Evolutionary conservation across 2,113 vertebrate species (phyloP).

Genomic region (Phyllostomus hastatus): DNA sequence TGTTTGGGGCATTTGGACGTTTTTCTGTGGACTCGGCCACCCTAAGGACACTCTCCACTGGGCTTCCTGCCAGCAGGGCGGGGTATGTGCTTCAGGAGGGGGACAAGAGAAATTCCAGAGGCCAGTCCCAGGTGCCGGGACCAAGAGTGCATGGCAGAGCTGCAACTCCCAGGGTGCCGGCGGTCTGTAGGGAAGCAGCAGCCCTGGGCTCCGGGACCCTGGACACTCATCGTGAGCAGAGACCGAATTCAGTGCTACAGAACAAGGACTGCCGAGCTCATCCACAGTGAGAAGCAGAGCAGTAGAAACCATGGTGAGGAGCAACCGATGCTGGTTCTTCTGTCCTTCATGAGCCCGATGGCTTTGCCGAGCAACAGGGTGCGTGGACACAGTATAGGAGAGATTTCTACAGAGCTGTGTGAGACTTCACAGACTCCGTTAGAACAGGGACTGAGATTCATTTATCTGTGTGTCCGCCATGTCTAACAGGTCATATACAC

Average conservation of each 20-base stretch:
- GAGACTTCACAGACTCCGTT: not conserved
- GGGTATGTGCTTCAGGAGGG: not conserved
- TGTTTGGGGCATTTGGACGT: not conserved
- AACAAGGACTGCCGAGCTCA: rapidly evolving
- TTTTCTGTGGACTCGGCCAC: not conserved
- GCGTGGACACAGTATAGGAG: not conserved
- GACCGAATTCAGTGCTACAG: not conserved
- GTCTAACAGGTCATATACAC: no score
- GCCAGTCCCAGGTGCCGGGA: no score
- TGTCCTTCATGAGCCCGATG: not conserved
- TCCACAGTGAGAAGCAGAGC: not conserved
- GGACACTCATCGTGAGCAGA: not conserved
- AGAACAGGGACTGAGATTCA: not conserved
- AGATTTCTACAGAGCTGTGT: not conserved
- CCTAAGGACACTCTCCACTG: not conserved
- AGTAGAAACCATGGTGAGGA: no score
- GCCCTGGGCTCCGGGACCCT: no score
- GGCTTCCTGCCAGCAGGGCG: not conserved
- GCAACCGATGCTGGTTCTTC: no score
- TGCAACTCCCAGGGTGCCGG: rapidly evolving
- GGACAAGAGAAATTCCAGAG: not conserved
- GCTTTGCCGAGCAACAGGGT: not conserved
- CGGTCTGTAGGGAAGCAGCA: no score
- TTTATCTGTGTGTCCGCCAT: not conserved
- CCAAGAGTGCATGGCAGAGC: no score